Conservation (phyloP, 2,113 vertebrate genomes). For the Isurus oxyrinchus region DNA sequence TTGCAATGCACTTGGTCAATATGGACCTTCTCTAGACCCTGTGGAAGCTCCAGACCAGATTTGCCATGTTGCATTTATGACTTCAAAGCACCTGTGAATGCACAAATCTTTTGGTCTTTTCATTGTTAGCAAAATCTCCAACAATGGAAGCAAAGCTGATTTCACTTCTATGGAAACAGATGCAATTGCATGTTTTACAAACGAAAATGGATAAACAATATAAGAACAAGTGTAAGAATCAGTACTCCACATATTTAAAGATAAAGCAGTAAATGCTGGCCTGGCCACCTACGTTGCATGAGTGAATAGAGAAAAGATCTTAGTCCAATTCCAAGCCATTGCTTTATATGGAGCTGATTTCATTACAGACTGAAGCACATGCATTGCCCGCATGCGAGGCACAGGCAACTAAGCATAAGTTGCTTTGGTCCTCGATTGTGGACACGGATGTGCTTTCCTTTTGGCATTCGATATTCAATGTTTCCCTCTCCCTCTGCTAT, state of each 20-base stretch:
- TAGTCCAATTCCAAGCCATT: background rate
- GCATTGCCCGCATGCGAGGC: background rate
- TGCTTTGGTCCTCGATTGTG: background rate
- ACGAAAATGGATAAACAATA: background rate
- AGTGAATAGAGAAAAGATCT: background rate
- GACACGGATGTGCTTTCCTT: background rate
- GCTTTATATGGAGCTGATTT: background rate
- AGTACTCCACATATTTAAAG: background rate
- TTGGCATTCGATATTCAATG: background rate
- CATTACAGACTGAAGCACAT: background rate
- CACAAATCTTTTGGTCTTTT: background rate
- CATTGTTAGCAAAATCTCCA: background rate
- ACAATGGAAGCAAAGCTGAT: background rate
- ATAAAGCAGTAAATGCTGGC: too few species aligned
- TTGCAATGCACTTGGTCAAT: background rate
- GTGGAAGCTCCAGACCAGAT: background rate
- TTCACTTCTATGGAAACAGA: background rate
- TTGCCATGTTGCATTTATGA: background rate
- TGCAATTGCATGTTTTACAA: background rate
- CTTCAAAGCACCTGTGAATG: too few species aligned
- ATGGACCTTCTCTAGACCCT: background rate
- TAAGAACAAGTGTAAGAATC: background rate
- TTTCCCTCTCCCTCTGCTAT: background rate
- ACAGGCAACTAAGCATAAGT: background rate
- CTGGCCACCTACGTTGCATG: too few species aligned